A percentile compares a stretch with the other conserved stretches of the same genome.
These are phyloP conservation scores for Saguinus imperator DNA, from an alignment of 2,113 vertebrate species.

Conservation along the genomic window DNA sequence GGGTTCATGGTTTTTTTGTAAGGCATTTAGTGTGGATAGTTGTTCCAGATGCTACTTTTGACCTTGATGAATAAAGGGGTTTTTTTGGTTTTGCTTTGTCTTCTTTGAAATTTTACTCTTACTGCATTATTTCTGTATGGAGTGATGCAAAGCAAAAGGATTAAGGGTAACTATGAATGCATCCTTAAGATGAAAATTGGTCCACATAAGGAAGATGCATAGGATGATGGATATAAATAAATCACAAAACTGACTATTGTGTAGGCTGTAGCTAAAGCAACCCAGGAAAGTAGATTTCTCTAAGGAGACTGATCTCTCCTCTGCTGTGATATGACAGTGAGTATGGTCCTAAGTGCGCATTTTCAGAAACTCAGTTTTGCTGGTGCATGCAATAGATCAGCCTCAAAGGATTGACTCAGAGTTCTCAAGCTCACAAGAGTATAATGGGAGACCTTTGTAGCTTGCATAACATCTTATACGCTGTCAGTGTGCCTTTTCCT, in stretches of 20 bases:
- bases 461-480: not conserved
- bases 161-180: not conserved
- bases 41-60: not conserved
- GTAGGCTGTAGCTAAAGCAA: not conserved
- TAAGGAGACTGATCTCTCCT: not conserved
- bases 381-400: not conserved
- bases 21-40: not conserved
- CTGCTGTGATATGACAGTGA: not conserved
- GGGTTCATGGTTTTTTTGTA: not conserved
- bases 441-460: not conserved
- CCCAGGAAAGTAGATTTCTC: not conserved
- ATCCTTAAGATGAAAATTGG: not conserved
- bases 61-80: not conserved
- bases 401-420: not conserved
- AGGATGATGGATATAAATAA: not conserved
- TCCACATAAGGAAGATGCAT: not conserved
- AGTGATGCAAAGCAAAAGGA: not conserved
- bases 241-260: not conserved
- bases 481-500: not conserved
- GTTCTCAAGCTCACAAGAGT: not conserved
- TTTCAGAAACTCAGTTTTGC: slow-evolving; percentile 44
- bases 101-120: slow-evolving; percentile 10
- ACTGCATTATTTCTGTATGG: not conserved
- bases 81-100: slow-evolving; percentile 20
- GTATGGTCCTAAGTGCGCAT: not conserved